Base-by-base conservation (phyloP, 2,888 invertebrate species). In the Drosophila sordidapex region DNA sequence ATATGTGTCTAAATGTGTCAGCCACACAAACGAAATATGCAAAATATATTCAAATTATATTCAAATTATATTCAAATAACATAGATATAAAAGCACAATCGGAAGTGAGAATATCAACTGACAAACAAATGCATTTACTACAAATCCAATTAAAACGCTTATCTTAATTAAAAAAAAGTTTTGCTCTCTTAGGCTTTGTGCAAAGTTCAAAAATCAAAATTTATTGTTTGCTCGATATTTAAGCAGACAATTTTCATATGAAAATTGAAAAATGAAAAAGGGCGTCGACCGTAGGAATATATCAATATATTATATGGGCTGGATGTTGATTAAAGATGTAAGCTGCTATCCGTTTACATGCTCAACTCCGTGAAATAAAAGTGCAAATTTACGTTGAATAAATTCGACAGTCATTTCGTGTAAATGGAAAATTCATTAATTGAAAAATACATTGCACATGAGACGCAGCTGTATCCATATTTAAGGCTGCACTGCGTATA, bases 361-460 rank as follows among this genome's bases (percentile, higher is more conserved):
- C 36, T 5, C 25, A 56, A 25, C 54, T 53, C 51, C 59, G 48
- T 52, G 43, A 63, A 38, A 33, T 70, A 56, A 27, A 35, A 73
- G 62, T 76, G 43, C 46, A 61, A 60, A 76, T 79, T 82, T 63
- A 70, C 74, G 69, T 67, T 62, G 31, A 29, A 38, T 51, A 49
- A 54, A 71, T 71, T 78, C 35, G 59, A 72, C 46, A 51, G 56
- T 64, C 75, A 81, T 70, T 61, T 49, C 25, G 38, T 51, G 31
- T 60, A 46, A 62, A 79, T 76, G 62, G 62, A 56, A 76, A 70
- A 69, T 76, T 57, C 38, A 79, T 79, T 76, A 79, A 66, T 63
- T 67, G 56, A 64, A 40, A 61, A 61, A 56, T 58, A 48, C 21
- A 64, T 54, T 46, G 35, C 63, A 56, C 11, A 40, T 2, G 61